A percentile compares a stretch with the other conserved stretches of the same genome.
Evolutionary conservation across 1,140 invertebrate genomes (phyloP).

Genomic region (Tetramorium alpestre): DNA sequence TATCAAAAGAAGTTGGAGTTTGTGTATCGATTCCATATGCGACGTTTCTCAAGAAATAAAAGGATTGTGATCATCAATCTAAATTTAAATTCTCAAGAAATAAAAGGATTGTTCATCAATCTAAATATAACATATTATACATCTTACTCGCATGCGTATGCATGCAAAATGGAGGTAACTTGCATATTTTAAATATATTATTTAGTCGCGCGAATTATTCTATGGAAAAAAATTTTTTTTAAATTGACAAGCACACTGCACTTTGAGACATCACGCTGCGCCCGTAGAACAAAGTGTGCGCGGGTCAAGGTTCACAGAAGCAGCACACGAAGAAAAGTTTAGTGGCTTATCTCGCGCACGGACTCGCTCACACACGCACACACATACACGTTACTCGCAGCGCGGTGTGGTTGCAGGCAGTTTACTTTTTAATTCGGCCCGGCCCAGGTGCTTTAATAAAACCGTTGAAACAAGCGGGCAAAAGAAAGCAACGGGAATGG

Average conservation of each 20-base stretch:
- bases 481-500: constrained; percentile 23
- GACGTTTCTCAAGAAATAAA: neutral
- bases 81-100: neutral
- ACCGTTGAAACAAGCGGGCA: constrained; percentile 76
- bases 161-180: too few relatives aligned
- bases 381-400: neutral
- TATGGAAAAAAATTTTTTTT: too few relatives aligned
- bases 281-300: constrained; percentile 1
- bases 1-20: neutral
- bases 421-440: constrained; percentile 83
- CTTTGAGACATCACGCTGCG: constrained; percentile 12
- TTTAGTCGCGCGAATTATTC: neutral
- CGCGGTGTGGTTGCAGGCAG: constrained; percentile 68
- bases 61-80: neutral
- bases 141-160: neutral
- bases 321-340: neutral
- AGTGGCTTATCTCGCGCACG: neutral
- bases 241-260: neutral
- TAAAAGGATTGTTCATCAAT: neutral
- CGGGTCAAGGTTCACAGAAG: constrained; percentile 12
- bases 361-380: neutral
- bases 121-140: neutral
- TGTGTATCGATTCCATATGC: neutral
- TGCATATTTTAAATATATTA: neutral
- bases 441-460: constrained; percentile 81